Evolutionary conservation across 1,140 invertebrate genomes (phyloP).

Genomic region (Berghia stephanieae): DNA sequence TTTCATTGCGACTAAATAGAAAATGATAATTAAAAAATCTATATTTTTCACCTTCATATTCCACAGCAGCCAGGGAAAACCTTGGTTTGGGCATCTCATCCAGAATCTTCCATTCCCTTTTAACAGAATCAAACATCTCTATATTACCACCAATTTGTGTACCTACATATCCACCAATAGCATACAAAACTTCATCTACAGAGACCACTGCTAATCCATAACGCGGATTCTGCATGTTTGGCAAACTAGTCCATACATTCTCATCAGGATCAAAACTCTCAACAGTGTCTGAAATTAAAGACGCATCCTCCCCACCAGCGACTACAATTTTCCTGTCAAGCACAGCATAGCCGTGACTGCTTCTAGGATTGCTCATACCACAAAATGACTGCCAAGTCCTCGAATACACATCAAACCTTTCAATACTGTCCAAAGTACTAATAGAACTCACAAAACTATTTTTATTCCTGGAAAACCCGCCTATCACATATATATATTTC

Average conservation of each 20-base stretch:
- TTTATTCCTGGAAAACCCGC: conserved; percentile 44
- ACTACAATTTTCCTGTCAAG: conserved; percentile 47
- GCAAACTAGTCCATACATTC: conserved; percentile 71
- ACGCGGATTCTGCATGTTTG: conserved; percentile 81
- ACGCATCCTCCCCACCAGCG: conserved; percentile 74
- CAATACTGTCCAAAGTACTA: conserved; percentile 44
- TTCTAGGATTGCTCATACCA: conserved; percentile 39
- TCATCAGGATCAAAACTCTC: conserved; percentile 84
- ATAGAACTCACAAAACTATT: conserved; percentile 67
- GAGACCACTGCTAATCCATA: conserved; percentile 90
- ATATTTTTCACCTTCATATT: conserved; percentile 71
- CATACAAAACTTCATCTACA: conserved; percentile 85
- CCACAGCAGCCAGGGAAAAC: conserved; percentile 90
- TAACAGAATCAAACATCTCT: conserved; percentile 84
- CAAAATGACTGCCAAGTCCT: conserved; percentile 43
- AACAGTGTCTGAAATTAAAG: conserved; percentile 86
- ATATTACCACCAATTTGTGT: conserved; percentile 88
- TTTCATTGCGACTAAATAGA: conserved; percentile 81
- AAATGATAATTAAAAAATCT: conserved; percentile 16
- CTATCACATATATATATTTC: conserved; percentile 70
- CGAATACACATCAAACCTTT: conserved; percentile 47
- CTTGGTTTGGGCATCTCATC: conserved; percentile 80
- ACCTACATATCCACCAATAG: conserved; percentile 92
- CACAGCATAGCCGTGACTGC: conserved; percentile 45
- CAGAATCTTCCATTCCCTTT: conserved; percentile 79